Evolutionary conservation across 2,888 invertebrate genomes (phyloP).

Genomic region (Emesis furor): DNA sequence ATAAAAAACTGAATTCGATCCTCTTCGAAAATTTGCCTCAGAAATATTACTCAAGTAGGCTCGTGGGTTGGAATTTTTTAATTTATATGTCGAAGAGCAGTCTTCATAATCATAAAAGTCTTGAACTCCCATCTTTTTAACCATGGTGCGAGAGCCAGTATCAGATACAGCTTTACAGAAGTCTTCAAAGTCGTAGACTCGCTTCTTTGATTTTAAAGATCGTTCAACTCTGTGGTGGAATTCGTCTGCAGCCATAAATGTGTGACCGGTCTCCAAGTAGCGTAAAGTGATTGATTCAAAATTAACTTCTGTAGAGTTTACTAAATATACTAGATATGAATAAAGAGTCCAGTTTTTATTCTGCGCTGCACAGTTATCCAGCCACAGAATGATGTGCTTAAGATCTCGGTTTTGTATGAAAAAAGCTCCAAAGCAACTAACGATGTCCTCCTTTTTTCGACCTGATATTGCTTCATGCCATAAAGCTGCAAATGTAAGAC

Average conservation of each 20-base stretch:
- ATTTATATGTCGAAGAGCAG: conserved; percentile 70
- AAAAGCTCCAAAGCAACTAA: conserved; percentile 62
- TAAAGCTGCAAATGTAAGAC: conserved; percentile 28
- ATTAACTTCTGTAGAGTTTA: conserved; percentile 44
- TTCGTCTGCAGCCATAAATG: conserved; percentile 78
- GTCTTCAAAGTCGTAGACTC: conserved; percentile 47
- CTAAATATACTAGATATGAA: conserved; percentile 60
- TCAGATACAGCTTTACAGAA: conserved; percentile 44
- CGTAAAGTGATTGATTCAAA: conserved; percentile 53
- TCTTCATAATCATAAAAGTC: conserved; percentile 66
- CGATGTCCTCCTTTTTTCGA: conserved; percentile 60
- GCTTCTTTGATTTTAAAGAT: conserved; percentile 71
- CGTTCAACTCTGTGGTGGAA: conserved; percentile 78
- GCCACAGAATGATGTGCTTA: conserved; percentile 67
- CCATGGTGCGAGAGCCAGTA: conserved; percentile 60
- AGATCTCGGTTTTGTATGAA: conserved; percentile 45
- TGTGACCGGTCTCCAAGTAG: conserved; percentile 72
- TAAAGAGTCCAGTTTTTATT: conserved; percentile 74
- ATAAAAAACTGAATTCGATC: conserved; percentile 47
- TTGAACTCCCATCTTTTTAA: conserved; percentile 66
- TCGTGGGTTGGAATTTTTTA: conserved; percentile 59
- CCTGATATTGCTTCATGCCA: conserved; percentile 52
- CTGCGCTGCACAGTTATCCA: conserved; percentile 73
- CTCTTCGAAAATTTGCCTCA: conserved; percentile 50
- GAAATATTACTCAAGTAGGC: conserved; percentile 50